A percentile compares a stretch with the other conserved stretches of the same genome.
Evolutionary conservation across 2,797 vertebrate species (phyloP).

Genomic region (Catharus ustulatus): DNA sequence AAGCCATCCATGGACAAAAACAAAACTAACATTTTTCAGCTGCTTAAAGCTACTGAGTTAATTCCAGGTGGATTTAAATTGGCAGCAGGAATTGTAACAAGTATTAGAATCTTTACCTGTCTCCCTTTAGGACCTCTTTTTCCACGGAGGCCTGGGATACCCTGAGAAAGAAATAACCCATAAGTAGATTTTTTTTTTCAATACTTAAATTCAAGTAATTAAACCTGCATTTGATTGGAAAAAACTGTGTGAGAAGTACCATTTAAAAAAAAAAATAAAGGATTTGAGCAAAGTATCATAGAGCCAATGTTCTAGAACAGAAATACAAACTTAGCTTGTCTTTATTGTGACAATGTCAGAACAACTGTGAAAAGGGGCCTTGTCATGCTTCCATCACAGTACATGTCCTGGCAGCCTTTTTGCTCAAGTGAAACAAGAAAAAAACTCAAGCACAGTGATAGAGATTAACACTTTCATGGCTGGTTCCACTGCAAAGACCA

Average conservation of each 20-base stretch:
- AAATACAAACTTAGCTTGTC: neutral
- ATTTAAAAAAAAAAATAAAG: neutral
- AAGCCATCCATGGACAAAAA: neutral
- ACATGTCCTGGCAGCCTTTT: neutral
- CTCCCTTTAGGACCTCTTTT: conserved; percentile 91
- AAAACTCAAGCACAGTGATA: neutral
- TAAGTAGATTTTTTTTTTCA: neutral
- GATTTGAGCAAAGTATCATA: neutral
- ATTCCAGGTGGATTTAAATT: neutral
- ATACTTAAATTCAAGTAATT: neutral
- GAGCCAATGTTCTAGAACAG: neutral
- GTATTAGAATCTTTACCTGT: conserved; percentile 78
- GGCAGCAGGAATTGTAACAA: neutral
- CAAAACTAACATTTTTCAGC: neutral
- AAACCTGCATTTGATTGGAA: neutral
- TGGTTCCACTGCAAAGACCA: neutral
- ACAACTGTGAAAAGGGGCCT: neutral
- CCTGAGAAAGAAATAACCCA: conserved; percentile 76
- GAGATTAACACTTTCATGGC: neutral
- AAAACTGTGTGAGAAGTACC: neutral
- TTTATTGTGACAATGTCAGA: neutral
- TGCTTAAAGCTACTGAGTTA: neutral
- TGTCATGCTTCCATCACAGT: neutral
- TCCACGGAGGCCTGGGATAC: conserved; percentile 85
- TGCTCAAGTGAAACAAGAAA: neutral